A percentile compares a stretch with the other conserved stretches of the same genome.
Evolutionary conservation across 2,888 invertebrate species (phyloP).

Genomic region (Mythimna impura): DNA sequence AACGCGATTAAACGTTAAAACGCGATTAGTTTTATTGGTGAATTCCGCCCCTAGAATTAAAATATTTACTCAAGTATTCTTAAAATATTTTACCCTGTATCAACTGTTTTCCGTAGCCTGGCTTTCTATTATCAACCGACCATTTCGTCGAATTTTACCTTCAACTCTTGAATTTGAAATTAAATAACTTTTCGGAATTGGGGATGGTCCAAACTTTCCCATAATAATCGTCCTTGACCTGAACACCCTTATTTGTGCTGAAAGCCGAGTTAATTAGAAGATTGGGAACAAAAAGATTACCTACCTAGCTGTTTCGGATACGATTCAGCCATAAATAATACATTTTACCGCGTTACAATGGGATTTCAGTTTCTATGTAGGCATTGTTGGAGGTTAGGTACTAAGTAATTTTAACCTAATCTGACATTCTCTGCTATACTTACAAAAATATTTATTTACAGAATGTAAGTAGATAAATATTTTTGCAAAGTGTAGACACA

Average conservation of each 20-base stretch:
- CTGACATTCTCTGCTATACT: no score
- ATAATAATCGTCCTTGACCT: slow-evolving; percentile 42
- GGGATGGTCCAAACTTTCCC: slow-evolving; percentile 25
- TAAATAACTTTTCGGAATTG: slow-evolving; percentile 31
- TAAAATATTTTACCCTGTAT: neutral
- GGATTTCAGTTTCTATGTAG: neutral
- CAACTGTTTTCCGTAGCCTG: neutral
- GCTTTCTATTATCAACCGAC: neutral
- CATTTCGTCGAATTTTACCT: neutral
- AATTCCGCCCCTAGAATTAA: neutral
- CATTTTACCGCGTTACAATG: neutral
- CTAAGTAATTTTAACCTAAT: neutral
- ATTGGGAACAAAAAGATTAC: slow-evolving; percentile 22
- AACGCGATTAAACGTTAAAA: no score
- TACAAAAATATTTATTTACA: no score
- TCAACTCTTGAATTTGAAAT: slow-evolving; percentile 23
- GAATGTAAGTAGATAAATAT: no score
- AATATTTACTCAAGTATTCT: slow-evolving; percentile 4
- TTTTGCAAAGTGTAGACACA: no score
- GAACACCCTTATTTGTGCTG: slow-evolving; percentile 29
- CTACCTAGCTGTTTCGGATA: neutral
- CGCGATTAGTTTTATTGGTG: no score
- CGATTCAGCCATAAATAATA: slow-evolving; percentile 8
- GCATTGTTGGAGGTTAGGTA: neutral
- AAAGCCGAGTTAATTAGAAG: slow-evolving; percentile 23